Evolutionary conservation across 2,797 vertebrate genomes (phyloP).

Genomic region (Bucorvus abyssinicus): DNA sequence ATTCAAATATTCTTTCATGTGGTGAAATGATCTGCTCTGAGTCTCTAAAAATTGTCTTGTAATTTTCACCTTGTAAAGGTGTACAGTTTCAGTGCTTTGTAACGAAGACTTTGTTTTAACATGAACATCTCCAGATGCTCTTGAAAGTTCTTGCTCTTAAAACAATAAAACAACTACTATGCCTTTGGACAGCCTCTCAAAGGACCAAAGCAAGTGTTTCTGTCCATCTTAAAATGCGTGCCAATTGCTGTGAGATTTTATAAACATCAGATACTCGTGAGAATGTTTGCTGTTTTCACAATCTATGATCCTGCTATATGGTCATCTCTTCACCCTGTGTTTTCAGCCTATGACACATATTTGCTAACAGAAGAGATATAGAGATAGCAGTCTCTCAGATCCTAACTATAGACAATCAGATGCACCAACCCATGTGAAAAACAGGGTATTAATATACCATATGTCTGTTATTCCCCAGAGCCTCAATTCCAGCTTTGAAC

Average conservation of each 20-base stretch:
- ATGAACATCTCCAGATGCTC: not conserved
- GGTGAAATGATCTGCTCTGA: not conserved
- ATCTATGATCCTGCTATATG: not conserved
- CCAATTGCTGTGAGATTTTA: not conserved
- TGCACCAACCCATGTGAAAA: not conserved
- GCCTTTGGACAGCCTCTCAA: slow-evolving; percentile 26
- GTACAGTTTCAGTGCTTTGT: not conserved
- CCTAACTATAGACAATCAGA: not conserved
- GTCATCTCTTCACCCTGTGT: not conserved
- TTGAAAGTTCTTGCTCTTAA: slow-evolving; percentile 50
- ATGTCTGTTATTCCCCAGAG: not conserved
- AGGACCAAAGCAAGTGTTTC: slow-evolving; percentile 15
- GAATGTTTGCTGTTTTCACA: not conserved
- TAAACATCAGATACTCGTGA: not conserved
- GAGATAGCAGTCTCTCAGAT: not conserved
- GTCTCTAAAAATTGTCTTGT: not conserved
- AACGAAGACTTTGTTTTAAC: slow-evolving; percentile 7
- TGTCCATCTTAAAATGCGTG: slow-evolving; percentile 14
- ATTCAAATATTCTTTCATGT: not conserved
- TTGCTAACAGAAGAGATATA: not conserved
- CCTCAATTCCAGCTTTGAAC: not conserved
- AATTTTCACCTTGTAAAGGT: not conserved
- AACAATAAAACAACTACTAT: slow-evolving; percentile 35
- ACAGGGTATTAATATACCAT: not conserved
- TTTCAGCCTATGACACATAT: not conserved